Evolutionary conservation across 2,797 vertebrate species (phyloP), one percentile per base, ranked within the genome.

Genomic region (Artibeus lituratus): DNA sequence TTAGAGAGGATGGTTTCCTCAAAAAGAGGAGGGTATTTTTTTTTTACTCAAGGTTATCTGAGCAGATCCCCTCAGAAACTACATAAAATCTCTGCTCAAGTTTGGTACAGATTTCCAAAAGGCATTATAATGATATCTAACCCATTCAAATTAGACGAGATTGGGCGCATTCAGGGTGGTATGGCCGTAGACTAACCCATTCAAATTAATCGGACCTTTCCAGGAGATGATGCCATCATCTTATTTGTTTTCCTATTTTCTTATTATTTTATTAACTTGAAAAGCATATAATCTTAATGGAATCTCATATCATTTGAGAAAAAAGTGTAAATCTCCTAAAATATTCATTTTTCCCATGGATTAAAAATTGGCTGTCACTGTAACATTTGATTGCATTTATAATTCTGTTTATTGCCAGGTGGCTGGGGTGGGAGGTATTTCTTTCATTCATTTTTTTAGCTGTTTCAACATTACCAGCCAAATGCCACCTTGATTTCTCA

Each of bases 401-500:
- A 32, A 77, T 94, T 29, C 44, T 83, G 37, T 94, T 96, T 92
- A 67, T 78, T 95, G 69, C 39, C 74, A 96, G 69, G 29, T 96
- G 44, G 47, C 82, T 93, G 62, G 70, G 59, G 37, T 62, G 59
- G 84, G 26, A 90, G 55, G 18, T 32, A 90, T 80, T 95, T 96
- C 12, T 11, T 39, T 80, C 65, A 22, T 84, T n/a, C 67, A n/a
- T 87, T 88, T 77, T 89, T 92, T 87, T 29, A 94, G 35, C 81
- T 39, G 19, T 62, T 51, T 78, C 72, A 90, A 78, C 51, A 93
- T 87, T 62, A 84, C 19, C 9, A 26, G 39, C 35, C 93, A 96
- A 96, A 90, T 95, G 57, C 76, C 80, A 85, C 57, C 94, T 95
- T 96, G 89, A 87, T 94, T 94, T 94, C 87, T 94, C 74, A 85